Evolutionary conservation across 2,113 vertebrate genomes (phyloP).

Genomic region (Nanger granti): DNA sequence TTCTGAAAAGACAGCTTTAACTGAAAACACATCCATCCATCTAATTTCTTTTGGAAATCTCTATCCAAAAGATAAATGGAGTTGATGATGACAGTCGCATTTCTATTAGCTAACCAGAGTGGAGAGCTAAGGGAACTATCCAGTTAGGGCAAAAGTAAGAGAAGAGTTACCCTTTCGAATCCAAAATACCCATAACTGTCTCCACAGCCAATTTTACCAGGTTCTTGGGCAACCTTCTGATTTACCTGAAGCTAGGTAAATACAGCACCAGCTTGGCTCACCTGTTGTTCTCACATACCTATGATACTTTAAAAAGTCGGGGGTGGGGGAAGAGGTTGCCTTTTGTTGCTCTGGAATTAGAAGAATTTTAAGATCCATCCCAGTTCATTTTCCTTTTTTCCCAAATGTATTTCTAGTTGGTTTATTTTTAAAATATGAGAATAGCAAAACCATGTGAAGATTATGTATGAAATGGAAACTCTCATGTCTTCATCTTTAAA

Average conservation of each 20-base stretch:
- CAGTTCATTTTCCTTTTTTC: background rate
- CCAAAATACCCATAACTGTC: background rate
- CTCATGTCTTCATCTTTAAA: background rate
- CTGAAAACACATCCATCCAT: background rate
- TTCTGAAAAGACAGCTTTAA: constrained; percentile 3
- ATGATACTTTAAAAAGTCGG: background rate
- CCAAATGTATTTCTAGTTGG: background rate
- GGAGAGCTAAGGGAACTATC: background rate
- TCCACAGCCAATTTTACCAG: background rate
- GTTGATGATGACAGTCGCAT: background rate
- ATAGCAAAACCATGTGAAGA: constrained; percentile 31
- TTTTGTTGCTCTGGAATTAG: background rate
- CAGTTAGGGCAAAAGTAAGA: background rate
- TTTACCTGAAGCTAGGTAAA: background rate
- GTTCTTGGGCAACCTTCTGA: background rate
- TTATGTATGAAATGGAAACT: constrained; percentile 17
- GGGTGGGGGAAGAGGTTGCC: background rate
- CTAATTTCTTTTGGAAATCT: constrained; percentile 17
- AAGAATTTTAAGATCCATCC: background rate
- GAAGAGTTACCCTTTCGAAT: background rate
- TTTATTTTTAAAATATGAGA: background rate
- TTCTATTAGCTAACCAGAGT: constrained; percentile 1
- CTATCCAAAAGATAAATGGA: background rate
- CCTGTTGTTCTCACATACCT: background rate
- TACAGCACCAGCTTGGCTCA: background rate